Evolutionary conservation across 1,140 invertebrate species (phyloP), one percentile per base, ranked within the genome.

Genomic region (Meloidogyne exigua): DNA sequence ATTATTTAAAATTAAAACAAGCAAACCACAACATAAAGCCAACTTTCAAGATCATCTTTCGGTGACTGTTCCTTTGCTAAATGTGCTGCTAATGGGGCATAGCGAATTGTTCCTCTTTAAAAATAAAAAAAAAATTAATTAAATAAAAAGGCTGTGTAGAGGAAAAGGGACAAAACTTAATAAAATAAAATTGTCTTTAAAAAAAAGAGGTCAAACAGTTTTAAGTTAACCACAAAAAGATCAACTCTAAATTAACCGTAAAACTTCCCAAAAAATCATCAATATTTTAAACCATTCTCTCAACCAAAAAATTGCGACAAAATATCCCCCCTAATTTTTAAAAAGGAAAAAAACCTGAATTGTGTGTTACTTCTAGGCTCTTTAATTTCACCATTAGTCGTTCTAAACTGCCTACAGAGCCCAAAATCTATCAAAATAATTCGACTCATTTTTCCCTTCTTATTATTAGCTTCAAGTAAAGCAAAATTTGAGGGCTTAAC

Each of bases 401-500:
- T 72, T 42, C 77, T 74, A 65, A 84, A 86, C 25, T 78, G 79
- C 64, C 81, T 64, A 68, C 87, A 88, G 12, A 86, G 68, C 49
- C 85, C 85, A 63, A 88, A 86, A 73, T 86, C 85, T 21, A 86
- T 80, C 11, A 86, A 71, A 68, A 49, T 78, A 18, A 86, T 36
- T 44, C 36, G 69, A 49, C 77, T 76, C n/a, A 64, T 72, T 15
- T 84, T 64, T 10, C 72, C 76, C 10, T 57, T 49, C 3, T 49
- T 49, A 18, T 15, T 15, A 4, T 78, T 68, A 28, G 76, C 66
- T 57, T 77, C 64, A 11, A 79, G 49, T 32, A 87, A 68, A 18
- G 76, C 72, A 68, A 86, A 86, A 77, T 86, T 86, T 23, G 85
- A 84, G 1, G 85, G 79, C 81, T 86, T n/a, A 65, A 87, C 78